Evolutionary conservation across 2,113 vertebrate genomes (phyloP).

Genomic region (Suricata suricatta): DNA sequence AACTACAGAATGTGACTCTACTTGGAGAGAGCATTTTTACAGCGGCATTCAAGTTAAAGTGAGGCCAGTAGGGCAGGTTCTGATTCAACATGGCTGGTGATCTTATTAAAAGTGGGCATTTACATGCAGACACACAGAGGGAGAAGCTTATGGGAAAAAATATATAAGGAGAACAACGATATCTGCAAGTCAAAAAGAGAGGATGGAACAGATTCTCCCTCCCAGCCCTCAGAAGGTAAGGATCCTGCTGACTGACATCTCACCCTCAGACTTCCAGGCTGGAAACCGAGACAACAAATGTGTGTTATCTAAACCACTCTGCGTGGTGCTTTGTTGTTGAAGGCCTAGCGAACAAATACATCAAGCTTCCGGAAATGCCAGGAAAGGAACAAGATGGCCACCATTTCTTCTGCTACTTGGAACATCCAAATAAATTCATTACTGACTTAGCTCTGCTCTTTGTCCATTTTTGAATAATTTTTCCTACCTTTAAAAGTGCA

Average conservation of each 20-base stretch:
- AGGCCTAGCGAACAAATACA: not conserved
- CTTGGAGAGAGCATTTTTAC: not conserved
- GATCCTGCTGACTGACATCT: not conserved
- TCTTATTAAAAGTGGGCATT: not conserved
- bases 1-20: not conserved
- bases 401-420: not conserved
- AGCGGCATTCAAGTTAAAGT: not conserved
- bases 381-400: fast-evolving
- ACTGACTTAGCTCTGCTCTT: not conserved
- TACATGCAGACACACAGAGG: not conserved
- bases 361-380: not conserved
- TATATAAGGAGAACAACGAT: fast-evolving
- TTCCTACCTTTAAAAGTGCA: not conserved
- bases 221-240: not conserved
- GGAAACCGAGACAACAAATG: not conserved
- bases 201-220: not conserved
- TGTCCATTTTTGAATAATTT: not conserved
- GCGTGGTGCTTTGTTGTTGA: not conserved
- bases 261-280: not conserved
- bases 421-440: not conserved
- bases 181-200: not conserved
- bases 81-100: not conserved
- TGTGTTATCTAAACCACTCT: not conserved
- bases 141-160: not conserved
- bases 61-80: not conserved